Evolutionary conservation across 2,113 vertebrate species (phyloP).

Genomic region (Malurus cyaneus): DNA sequence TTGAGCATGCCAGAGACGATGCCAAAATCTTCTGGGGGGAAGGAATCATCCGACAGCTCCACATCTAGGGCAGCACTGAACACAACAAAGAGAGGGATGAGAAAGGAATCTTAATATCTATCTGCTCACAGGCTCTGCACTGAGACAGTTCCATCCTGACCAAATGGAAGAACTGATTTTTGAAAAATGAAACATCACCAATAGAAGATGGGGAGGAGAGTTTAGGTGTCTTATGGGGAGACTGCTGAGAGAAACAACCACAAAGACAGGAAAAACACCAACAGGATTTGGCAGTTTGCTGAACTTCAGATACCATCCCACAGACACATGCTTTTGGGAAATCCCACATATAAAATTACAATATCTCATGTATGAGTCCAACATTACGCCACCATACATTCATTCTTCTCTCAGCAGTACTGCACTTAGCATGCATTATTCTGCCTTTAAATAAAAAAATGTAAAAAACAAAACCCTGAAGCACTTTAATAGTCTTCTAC

Average conservation of each 20-base stretch:
- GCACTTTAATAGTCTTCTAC: neutral
- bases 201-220: neutral
- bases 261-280: neutral
- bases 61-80: slow-evolving; percentile 91
- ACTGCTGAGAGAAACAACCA: neutral
- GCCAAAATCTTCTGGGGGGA: slow-evolving; percentile 94
- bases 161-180: neutral
- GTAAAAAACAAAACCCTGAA: neutral
- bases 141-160: neutral
- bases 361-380: neutral
- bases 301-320: neutral
- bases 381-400: neutral
- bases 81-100: neutral
- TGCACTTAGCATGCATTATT: neutral
- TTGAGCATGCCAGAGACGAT: slow-evolving; percentile 96
- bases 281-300: neutral
- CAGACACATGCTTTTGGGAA: neutral
- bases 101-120: neutral
- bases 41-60: slow-evolving; percentile 94
- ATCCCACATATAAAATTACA: neutral
- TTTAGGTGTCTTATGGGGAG: fast-evolving
- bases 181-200: neutral
- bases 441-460: neutral
- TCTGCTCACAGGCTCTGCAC: neutral
- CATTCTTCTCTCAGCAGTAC: neutral